Evolutionary conservation across 2,797 vertebrate genomes (phyloP), one percentile per base, ranked within the genome.

Genomic region (Myotis vivesi): DNA sequence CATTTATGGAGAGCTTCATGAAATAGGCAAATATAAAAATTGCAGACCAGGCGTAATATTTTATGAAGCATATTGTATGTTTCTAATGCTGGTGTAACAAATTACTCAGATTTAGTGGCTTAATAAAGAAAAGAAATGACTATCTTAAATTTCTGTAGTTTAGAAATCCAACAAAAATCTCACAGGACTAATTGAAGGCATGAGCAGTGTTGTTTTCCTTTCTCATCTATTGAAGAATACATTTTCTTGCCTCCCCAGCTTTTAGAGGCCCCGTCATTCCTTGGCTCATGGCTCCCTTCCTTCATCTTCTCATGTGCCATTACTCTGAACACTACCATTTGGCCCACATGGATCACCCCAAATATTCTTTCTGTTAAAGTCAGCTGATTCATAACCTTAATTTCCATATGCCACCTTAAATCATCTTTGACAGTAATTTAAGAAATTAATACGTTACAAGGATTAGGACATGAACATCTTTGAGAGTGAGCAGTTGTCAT

Each of bases 1-100:
- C 0, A 16, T 44, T 55, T 41, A 51, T 6, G 20, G 71, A 96
- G 44, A 53, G n/a, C 10, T 59, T 94, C 3, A 11, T 59, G 5
- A 95, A 69, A 69, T 25, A 28, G 6, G 1, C 0, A 95, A 97
- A 86, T 10, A 91, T 51, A 89, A 87, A 96, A 51, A 73, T 17
- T 89, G 0, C 23, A 22, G 44, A 5, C 17, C 6, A 95, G 17
- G 30, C 0, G 7, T 76, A 41, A 41, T 20, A 23, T 72, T 71
- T 88, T 79, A 94, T 8, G 13, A 75, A 87, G 4, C 0, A 22
- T 10, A 44, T 3, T 41, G 19, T 28, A 36, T 62, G 3, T n/a
- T 90, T 81, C n/a, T 59, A 72, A 36, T 30, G 7, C 4, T 94
- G 8, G 20, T 28, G 19, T 76, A 80, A 87, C 5, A 49, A 68